These are phyloP conservation scores for Falcunculus frontatus DNA, from an alignment of 2,113 vertebrate species.

Conservation along the genomic window DNA sequence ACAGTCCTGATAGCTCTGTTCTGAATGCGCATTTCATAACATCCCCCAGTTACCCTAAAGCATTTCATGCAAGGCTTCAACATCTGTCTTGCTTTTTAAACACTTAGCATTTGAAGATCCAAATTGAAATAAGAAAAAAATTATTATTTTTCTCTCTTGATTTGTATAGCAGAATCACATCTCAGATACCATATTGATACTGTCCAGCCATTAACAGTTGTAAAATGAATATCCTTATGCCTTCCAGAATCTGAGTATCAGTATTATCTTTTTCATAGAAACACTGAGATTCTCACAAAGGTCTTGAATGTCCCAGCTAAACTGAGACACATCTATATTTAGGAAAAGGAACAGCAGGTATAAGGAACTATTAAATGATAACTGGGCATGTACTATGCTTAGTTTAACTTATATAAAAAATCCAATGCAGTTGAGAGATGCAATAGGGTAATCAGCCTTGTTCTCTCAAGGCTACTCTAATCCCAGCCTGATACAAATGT, in stretches of 20 bases:
- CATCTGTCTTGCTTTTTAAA: not conserved
- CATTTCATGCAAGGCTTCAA: not conserved
- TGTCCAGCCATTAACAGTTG: not conserved
- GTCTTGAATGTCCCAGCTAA: not conserved
- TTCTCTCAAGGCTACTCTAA: not conserved
- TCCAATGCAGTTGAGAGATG: not conserved
- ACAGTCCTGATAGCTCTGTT: not conserved
- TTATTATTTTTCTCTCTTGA: not conserved
- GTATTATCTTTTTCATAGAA: not conserved
- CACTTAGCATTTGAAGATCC: not conserved
- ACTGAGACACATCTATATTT: not conserved
- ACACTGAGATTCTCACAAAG: not conserved
- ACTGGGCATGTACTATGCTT: not conserved
- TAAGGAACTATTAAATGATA: not conserved
- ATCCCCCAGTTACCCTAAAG: not conserved
- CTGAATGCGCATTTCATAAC: not conserved
- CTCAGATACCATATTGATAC: not conserved
- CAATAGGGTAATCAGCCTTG: not conserved
- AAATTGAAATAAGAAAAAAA: not conserved
- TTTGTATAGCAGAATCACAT: not conserved
- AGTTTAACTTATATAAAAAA: not conserved
- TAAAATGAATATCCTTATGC: not conserved
- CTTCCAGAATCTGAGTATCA: not conserved
- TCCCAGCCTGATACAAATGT: not conserved
- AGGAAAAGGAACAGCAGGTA: not conserved